phyloP scores from a whole-genome alignment of 2,113 vertebrate genomes.

The Anolis sagrei region DNA sequence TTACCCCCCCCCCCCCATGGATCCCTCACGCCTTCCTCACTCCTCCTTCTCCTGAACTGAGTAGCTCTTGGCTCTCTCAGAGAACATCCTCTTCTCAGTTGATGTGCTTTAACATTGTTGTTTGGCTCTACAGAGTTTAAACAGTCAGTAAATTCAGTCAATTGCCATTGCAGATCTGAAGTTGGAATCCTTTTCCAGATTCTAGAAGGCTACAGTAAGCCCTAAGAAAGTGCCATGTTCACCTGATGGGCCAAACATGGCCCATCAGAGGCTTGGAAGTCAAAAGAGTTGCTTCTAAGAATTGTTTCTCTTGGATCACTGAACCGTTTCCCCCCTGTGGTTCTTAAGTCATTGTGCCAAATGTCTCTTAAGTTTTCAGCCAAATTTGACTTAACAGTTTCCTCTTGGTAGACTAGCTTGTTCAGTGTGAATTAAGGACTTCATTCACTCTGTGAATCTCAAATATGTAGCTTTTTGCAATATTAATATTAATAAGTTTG shows the following conservation, averaged over 20 bases:
- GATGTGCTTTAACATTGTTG: neutral
- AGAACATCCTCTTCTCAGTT: too few species aligned
- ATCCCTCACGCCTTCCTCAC: neutral
- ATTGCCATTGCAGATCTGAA: constrained; percentile 27
- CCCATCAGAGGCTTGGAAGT: neutral
- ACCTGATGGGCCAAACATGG: neutral
- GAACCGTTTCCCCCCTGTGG: neutral
- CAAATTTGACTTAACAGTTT: constrained; percentile 1
- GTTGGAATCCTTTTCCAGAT: neutral
- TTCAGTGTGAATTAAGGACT: neutral
- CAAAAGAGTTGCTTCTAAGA: neutral
- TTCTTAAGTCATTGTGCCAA: neutral
- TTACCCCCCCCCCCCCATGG: neutral
- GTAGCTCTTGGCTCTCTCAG: neutral
- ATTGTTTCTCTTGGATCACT: neutral
- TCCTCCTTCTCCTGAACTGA: neutral
- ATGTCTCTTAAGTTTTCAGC: constrained; percentile 13
- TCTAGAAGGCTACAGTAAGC: neutral
- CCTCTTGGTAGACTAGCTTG: neutral
- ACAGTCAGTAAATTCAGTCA: constrained; percentile 31
- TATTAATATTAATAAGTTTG: neutral
- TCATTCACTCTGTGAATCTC: constrained; percentile 15
- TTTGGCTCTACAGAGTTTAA: neutral
- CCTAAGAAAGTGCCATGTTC: neutral
- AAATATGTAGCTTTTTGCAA: neutral